These are phyloP conservation scores for Xerus inauris DNA, from an alignment of 2,113 vertebrate species.

Conservation along the genomic window DNA sequence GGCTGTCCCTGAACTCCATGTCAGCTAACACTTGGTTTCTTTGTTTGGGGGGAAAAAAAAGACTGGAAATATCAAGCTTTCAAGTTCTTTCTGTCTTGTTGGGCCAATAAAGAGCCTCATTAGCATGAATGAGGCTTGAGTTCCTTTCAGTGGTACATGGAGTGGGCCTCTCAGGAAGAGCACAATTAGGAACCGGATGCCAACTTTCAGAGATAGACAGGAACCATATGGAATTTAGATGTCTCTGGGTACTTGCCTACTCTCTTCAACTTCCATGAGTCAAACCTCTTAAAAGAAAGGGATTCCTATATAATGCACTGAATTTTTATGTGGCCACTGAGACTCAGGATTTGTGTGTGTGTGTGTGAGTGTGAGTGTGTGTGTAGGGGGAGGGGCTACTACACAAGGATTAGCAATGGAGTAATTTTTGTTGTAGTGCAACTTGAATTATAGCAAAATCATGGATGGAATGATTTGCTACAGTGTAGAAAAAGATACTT, in stretches of 20 bases:
- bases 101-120: slow-evolving; percentile 68
- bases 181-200: slow-evolving; percentile 34
- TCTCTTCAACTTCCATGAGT: neutral
- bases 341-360: neutral
- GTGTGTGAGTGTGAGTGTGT: too few species aligned
- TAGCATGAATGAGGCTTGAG: slow-evolving; percentile 73
- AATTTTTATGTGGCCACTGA: slow-evolving; percentile 31
- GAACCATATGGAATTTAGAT: slow-evolving; percentile 46
- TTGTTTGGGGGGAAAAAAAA: neutral
- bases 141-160: slow-evolving; percentile 48
- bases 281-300: slow-evolving; percentile 51
- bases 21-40: slow-evolving; percentile 25
- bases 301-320: neutral
- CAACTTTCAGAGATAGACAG: slow-evolving; percentile 43
- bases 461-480: neutral
- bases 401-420: neutral
- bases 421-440: neutral
- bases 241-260: slow-evolving; percentile 18
- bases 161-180: slow-evolving; percentile 67
- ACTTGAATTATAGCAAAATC: slow-evolving; percentile 2
- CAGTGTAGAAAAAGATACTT: neutral
- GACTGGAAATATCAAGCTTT: slow-evolving; percentile 53
- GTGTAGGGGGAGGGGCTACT: neutral
- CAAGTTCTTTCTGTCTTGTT: slow-evolving; percentile 59
- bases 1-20: neutral